Conservation (phyloP, 1,140 invertebrate species). For the Eriocheir sinensis region DNA sequence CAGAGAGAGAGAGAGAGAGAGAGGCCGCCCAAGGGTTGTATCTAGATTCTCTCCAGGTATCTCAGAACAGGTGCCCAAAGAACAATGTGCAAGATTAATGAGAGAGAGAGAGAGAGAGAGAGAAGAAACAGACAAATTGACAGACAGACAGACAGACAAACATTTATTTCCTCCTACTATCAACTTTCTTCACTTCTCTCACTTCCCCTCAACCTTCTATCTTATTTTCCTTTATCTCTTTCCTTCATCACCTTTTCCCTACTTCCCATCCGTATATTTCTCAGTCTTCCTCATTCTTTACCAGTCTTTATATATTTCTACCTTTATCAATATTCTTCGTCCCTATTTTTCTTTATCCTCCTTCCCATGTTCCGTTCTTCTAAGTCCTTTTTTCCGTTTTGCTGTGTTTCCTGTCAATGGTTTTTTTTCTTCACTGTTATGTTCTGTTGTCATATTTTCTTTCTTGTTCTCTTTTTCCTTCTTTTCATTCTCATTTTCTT, state of each 20-base stretch:
- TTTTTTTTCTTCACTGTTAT: not conserved
- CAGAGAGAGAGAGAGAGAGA: not conserved
- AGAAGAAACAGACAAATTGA: slow-evolving; percentile 37
- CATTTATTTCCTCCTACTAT: not conserved
- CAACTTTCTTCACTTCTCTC: not conserved
- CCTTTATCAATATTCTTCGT: too few relatives aligned
- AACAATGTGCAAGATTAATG: slow-evolving; percentile 6
- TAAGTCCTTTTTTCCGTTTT: too few relatives aligned
- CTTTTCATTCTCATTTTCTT: not conserved
- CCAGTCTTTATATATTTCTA: too few relatives aligned
- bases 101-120: slow-evolving; percentile 24
- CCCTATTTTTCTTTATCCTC: too few relatives aligned
- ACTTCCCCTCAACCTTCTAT: not conserved
- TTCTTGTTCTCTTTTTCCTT: not conserved
- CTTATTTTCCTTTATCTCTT: not conserved
- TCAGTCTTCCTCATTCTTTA: too few relatives aligned
- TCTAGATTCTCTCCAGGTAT: slow-evolving; percentile 16
- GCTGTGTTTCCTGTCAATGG: not conserved
- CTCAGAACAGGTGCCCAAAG: not conserved
- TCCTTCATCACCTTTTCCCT: not conserved
- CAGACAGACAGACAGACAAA: slow-evolving; percentile 36
- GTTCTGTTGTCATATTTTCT: not conserved
- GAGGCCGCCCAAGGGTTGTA: not conserved
- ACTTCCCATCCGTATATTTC: too few relatives aligned
- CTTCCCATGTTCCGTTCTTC: too few relatives aligned